Evolutionary conservation across 2,113 vertebrate genomes (phyloP).

Genomic region (Oncorhynchus clarkii): DNA sequence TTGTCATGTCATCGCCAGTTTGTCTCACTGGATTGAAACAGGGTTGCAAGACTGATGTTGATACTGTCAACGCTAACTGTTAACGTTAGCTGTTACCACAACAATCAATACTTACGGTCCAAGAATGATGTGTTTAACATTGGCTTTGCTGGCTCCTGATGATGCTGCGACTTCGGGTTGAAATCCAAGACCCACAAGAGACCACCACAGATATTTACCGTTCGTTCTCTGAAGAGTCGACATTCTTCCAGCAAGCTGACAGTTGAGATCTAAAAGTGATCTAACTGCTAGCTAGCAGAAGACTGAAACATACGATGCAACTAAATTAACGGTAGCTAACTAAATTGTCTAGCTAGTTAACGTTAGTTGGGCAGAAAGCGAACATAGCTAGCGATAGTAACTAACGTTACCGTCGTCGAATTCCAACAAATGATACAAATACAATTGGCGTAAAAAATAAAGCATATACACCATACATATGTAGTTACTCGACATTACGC

Average conservation of each 20-base stretch:
- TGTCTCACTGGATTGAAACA: no score
- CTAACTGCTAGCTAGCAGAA: neutral
- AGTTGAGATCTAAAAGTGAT: neutral
- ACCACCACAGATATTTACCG: constrained; percentile 68
- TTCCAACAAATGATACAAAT: no score
- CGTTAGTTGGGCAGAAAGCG: no score
- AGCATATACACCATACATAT: neutral
- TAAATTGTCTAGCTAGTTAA: neutral
- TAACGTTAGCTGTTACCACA: neutral
- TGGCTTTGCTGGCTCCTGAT: constrained; percentile 36
- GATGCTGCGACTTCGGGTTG: constrained; percentile 44
- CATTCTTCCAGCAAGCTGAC: constrained; percentile 24
- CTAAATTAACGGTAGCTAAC: neutral
- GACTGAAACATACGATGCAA: neutral
- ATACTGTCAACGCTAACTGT: neutral
- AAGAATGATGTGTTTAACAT: constrained; percentile 57
- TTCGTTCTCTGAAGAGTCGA: constrained; percentile 45
- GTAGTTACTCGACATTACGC: neutral
- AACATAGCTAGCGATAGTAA: no score
- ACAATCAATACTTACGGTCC: constrained; percentile 65
- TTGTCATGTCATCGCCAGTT: no score
- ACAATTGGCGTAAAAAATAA: neutral
- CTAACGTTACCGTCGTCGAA: no score
- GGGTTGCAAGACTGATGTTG: no score
- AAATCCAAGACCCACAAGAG: constrained; percentile 67